phyloP scores from a whole-genome alignment of 2,113 vertebrate species.

The Chroicocephalus ridibundus region DNA sequence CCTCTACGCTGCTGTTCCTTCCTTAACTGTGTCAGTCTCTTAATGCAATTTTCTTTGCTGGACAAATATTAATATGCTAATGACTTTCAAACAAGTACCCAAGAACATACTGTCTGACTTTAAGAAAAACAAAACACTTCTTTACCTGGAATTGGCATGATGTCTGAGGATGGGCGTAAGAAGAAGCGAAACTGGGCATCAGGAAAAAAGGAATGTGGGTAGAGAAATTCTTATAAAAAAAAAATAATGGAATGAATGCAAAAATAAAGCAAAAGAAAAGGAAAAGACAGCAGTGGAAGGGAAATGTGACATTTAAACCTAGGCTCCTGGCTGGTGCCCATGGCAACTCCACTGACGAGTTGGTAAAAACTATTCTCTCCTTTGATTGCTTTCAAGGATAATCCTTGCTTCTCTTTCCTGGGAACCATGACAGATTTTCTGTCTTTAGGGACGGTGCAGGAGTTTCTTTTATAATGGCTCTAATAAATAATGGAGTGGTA shows the following conservation, averaged over 20 bases:
- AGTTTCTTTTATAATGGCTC: conserved; percentile 67
- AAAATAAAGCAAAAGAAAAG: conserved; percentile 34
- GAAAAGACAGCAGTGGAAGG: conserved; percentile 49
- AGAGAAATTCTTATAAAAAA: background rate
- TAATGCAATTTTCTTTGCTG: background rate
- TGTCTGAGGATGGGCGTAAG: background rate
- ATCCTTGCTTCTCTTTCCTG: conserved; percentile 73
- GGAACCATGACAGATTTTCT: conserved; percentile 72
- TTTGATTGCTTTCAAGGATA: conserved; percentile 76
- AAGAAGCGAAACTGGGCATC: background rate
- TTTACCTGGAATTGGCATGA: background rate
- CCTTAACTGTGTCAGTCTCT: background rate
- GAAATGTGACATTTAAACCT: conserved; percentile 73
- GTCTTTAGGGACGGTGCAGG: conserved; percentile 48
- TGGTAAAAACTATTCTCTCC: conserved; percentile 71
- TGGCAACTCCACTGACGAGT: conserved; percentile 75
- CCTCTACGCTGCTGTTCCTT: background rate
- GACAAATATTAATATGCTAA: conserved; percentile 7
- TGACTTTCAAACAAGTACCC: background rate
- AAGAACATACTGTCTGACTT: background rate
- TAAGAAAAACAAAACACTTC: background rate
- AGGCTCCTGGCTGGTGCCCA: conserved; percentile 63
- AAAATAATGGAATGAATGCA: conserved; percentile 15
- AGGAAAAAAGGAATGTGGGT: background rate
- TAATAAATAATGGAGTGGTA: conserved; percentile 74